Evolutionary conservation across 2,888 invertebrate genomes (phyloP).

Genomic region (Mythimna vitellina): DNA sequence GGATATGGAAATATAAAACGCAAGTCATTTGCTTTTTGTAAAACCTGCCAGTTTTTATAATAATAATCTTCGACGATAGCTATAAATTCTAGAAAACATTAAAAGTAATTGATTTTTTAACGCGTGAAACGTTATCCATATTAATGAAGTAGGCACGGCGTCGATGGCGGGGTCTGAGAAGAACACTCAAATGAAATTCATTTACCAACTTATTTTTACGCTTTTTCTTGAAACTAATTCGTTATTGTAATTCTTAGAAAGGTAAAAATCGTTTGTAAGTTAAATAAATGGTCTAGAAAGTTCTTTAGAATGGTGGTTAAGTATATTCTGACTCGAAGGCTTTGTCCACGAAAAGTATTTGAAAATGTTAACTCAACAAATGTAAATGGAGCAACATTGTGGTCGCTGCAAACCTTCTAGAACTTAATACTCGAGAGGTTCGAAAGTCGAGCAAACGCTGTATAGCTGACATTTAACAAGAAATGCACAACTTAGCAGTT

Average conservation of each 20-base stretch:
- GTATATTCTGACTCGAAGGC: slow-evolving; percentile 7
- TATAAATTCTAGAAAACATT: slow-evolving; percentile 48
- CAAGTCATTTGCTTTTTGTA: slow-evolving; percentile 28
- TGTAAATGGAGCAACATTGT: slow-evolving; percentile 53
- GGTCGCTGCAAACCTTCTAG: slow-evolving; percentile 46
- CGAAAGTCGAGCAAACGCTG: slow-evolving; percentile 40
- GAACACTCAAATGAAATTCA: slow-evolving; percentile 27
- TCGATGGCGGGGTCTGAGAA: slow-evolving; percentile 9
- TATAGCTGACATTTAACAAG: slow-evolving; percentile 64
- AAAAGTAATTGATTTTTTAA: slow-evolving; percentile 51
- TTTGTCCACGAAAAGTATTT: slow-evolving; percentile 44
- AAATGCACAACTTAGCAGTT: slow-evolving; percentile 71
- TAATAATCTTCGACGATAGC: slow-evolving; percentile 14
- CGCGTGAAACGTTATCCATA: slow-evolving; percentile 34
- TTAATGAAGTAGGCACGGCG: slow-evolving; percentile 35
- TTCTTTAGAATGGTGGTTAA: slow-evolving; percentile 6
- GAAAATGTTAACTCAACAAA: slow-evolving; percentile 52
- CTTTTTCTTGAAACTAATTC: slow-evolving; percentile 15
- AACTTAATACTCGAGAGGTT: slow-evolving; percentile 63
- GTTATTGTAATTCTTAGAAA: slow-evolving; percentile 15
- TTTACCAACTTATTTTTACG: slow-evolving; percentile 27
- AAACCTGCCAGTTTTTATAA: slow-evolving; percentile 10
- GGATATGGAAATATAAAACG: slow-evolving; percentile 36
- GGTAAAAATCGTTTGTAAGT: neutral
- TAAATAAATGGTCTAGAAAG: slow-evolving; percentile 19